Evolutionary conservation across 2,113 vertebrate genomes (phyloP), one percentile per base, ranked within the genome.

Genomic region (Pterophyllum scalare): DNA sequence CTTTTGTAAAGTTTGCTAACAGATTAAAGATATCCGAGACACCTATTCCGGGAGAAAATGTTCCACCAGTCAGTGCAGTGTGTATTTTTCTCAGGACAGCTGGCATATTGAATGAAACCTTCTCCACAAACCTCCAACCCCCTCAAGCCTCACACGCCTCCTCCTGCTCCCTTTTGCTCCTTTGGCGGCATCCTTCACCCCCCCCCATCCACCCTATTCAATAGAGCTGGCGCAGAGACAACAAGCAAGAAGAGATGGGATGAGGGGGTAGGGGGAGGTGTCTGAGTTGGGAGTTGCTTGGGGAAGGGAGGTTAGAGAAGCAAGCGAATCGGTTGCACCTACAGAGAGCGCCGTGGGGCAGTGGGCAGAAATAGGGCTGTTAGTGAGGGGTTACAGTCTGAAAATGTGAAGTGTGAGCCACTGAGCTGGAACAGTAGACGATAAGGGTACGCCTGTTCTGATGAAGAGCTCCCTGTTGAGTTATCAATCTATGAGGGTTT

Each of bases 61-160:
- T 87, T 87, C 86, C 88, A 85, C 81, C 88, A 85, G 77, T 85
- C 87, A 83, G 22, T 64, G 65, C 75, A 75, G 81, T 84, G 84
- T 90, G 88, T 79, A 60, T 92, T 91, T 92, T 82, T 89, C 90
- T 89, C 87, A 84, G 88, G 89, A 93, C 89, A 87, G 87, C 87
- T 90, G 92, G 88, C 91, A 79, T 79, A 81, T 65, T 91, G 87
- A 91, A 89, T 81, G 84, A 82, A 84, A 77, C 76, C 85, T 83
- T 87, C 82, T 81, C 64, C 88, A 84, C 80, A 87, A 85, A 82
- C 81, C 85, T 77, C 43, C 82, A 81, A 49, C 54, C 75, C 88
- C 86, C 79, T 76, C 81, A 81, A 77, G 80, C 83, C 85, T 79
- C 46, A 19, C 70, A 75, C 75, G 9, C 82, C 90, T 82, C 88